Conservation (phyloP, 1,140 invertebrate species). For the Epicauta chinensis region DNA sequence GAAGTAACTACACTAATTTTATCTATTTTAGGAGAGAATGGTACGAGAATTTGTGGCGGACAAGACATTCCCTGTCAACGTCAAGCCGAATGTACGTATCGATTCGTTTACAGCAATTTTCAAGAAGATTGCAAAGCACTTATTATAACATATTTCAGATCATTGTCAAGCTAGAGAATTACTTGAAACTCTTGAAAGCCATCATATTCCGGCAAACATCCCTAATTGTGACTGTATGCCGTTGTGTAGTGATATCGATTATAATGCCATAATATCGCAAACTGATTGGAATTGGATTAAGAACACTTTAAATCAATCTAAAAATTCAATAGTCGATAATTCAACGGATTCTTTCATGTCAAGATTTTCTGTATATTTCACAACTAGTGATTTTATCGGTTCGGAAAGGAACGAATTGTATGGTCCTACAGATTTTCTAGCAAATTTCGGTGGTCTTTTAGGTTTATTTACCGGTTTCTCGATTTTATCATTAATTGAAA, state of each 20-base stretch:
- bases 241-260: slow-evolving; percentile 4
- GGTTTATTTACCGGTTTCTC: slow-evolving; percentile 62
- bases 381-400: slow-evolving; percentile 56
- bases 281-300: slow-evolving; percentile 8
- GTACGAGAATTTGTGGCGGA: slow-evolving; percentile 34
- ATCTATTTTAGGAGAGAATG: slow-evolving; percentile 23
- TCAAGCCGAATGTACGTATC: slow-evolving; percentile 26
- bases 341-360: neutral
- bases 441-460: slow-evolving; percentile 58
- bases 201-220: neutral
- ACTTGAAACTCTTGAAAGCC: too few relatives aligned
- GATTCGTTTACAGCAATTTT: too few relatives aligned
- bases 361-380: slow-evolving; percentile 46
- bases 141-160: too few relatives aligned
- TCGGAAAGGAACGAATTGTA: slow-evolving; percentile 55
- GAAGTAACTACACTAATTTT: neutral
- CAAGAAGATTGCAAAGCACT: too few relatives aligned
- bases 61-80: slow-evolving; percentile 28
- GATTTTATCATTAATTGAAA: slow-evolving; percentile 49
- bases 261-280: slow-evolving; percentile 12
- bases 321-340: neutral
- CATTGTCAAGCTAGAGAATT: too few relatives aligned
- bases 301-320: neutral
- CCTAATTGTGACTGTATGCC: slow-evolving; percentile 12
- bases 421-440: slow-evolving; percentile 57